These are phyloP conservation scores for Epinephelus moara DNA, from an alignment of 2,113 vertebrate genomes.

Conservation along the genomic window DNA sequence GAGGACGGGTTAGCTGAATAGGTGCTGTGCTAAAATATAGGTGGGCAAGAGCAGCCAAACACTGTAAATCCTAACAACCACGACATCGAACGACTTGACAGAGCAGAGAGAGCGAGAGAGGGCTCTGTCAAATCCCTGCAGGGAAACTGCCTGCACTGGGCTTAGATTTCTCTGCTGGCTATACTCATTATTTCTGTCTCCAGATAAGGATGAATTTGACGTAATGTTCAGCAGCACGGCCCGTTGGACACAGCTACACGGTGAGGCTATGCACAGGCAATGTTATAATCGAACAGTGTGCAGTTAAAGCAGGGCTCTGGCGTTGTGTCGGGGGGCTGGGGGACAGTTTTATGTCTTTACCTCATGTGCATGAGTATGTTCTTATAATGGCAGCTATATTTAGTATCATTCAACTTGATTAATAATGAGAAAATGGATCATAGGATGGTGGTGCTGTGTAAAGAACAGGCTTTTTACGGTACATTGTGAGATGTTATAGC, in stretches of 20 bases:
- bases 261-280: slow-evolving; percentile 27
- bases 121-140: slow-evolving; percentile 72
- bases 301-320: background rate
- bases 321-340: background rate
- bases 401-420: slow-evolving; percentile 1
- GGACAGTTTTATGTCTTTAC: slow-evolving; percentile 24
- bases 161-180: slow-evolving; percentile 73
- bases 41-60: slow-evolving; percentile 66
- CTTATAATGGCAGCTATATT: slow-evolving; percentile 8
- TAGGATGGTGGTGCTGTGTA: background rate
- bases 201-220: slow-evolving; percentile 74
- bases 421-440: background rate
- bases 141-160: slow-evolving; percentile 66
- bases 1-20: slow-evolving; percentile 57
- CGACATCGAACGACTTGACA: slow-evolving; percentile 51
- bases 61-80: slow-evolving; percentile 69
- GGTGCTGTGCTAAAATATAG: slow-evolving; percentile 62
- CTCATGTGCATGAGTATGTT: slow-evolving; percentile 7
- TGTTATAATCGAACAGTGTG: slow-evolving; percentile 35
- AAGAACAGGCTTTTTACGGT: background rate
- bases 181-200: slow-evolving; percentile 71
- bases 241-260: slow-evolving; percentile 47
- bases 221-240: slow-evolving; percentile 63
- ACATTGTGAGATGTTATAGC: background rate
- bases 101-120: slow-evolving; percentile 58